Conservation (phyloP, 2,888 invertebrate genomes). For the Harpalus rubripes region DNA sequence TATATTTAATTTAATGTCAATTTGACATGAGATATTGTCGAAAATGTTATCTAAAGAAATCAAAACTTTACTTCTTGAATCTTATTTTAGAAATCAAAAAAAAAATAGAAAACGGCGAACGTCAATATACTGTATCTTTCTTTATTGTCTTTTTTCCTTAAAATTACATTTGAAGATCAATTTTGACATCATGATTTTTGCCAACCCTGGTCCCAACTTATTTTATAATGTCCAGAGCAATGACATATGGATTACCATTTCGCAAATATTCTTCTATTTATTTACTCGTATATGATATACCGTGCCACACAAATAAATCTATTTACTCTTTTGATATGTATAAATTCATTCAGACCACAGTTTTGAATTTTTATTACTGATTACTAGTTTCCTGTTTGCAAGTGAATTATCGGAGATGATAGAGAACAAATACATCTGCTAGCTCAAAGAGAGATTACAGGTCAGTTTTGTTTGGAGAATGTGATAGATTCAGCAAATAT, state of each 20-base stretch:
- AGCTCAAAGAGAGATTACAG: slow-evolving; percentile 1
- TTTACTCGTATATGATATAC: background rate
- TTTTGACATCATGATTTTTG: too few species aligned
- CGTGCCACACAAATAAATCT: background rate
- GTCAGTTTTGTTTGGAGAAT: slow-evolving; percentile 4
- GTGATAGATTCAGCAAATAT: slow-evolving; percentile 9
- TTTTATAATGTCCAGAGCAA: background rate
- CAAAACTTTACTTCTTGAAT: too few species aligned
- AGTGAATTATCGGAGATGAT: slow-evolving; percentile 1
- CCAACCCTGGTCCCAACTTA: too few species aligned
- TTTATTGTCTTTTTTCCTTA: too few species aligned
- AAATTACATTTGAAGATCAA: too few species aligned
- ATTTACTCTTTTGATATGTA: slow-evolving; percentile 9
- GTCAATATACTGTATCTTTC: too few species aligned
- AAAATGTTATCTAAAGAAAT: too few species aligned
- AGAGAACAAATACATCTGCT: slow-evolving; percentile 23
- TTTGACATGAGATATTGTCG: too few species aligned
- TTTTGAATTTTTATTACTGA: background rate
- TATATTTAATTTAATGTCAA: too few species aligned
- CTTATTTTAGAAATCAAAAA: too few species aligned
- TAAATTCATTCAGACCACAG: slow-evolving; percentile 3
- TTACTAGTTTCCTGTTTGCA: background rate
- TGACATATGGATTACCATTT: background rate
- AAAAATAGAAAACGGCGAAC: too few species aligned
- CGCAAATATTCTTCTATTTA: slow-evolving; percentile 11